Conservation (phyloP, 2,888 invertebrate species). For the Suillia variegata region DNA sequence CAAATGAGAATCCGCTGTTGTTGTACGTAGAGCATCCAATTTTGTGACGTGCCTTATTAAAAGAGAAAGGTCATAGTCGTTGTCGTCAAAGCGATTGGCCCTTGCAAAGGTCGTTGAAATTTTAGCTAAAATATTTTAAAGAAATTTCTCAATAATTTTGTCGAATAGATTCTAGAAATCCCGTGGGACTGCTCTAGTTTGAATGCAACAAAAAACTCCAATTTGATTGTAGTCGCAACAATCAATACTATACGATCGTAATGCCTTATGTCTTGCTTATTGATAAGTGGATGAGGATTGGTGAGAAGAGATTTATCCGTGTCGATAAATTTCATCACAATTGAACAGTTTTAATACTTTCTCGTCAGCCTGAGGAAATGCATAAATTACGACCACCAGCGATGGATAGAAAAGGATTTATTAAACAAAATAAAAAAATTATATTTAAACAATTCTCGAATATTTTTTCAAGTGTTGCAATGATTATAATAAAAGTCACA, state of each 20-base stretch:
- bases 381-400: not conserved
- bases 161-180: conserved; percentile 17
- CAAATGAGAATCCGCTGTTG: too few relatives aligned
- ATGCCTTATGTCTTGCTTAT: not conserved
- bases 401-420: not conserved
- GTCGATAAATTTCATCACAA: conserved; percentile 18
- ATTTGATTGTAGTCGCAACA: conserved; percentile 14
- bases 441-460: too few relatives aligned
- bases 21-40: too few relatives aligned
- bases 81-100: too few relatives aligned
- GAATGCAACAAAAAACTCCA: not conserved
- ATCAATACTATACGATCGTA: conserved; percentile 1
- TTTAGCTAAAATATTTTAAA: not conserved
- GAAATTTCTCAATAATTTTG: conserved; percentile 2
- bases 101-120: conserved; percentile 19
- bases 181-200: not conserved
- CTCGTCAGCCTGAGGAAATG: not conserved
- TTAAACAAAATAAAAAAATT: too few relatives aligned
- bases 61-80: not conserved
- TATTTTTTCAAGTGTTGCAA: too few relatives aligned
- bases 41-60: not conserved
- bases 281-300: conserved; percentile 16
- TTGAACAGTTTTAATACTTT: not conserved
- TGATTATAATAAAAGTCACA: not conserved
- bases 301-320: conserved; percentile 32